Evolutionary conservation across 2,888 invertebrate genomes (phyloP).

Genomic region (Dinocampus coccinellae): DNA sequence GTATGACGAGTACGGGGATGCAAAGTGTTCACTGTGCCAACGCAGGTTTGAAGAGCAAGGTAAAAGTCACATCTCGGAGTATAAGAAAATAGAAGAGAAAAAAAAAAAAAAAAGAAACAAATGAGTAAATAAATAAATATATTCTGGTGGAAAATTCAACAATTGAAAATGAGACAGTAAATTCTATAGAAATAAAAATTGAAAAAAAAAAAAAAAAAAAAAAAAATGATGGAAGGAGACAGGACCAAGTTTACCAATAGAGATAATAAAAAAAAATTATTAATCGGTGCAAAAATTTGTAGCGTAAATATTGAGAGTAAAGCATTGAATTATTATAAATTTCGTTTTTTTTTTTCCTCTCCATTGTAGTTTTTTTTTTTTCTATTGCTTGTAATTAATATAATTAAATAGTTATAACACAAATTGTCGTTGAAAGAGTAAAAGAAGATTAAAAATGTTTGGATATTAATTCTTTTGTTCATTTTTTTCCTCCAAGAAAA

Average conservation of each 20-base stretch:
- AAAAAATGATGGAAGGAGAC: constrained; percentile 26
- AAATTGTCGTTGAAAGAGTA: too few relatives aligned
- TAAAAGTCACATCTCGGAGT: constrained; percentile 67
- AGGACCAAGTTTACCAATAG: constrained; percentile 36
- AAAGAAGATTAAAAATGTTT: too few relatives aligned
- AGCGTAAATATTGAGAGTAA: background rate
- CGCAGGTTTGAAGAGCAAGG: constrained; percentile 84
- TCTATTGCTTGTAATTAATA: constrained; percentile 50
- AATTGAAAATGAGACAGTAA: constrained; percentile 9
- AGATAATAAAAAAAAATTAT: constrained; percentile 17
- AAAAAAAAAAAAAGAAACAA: constrained; percentile 17
- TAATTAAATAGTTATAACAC: background rate
- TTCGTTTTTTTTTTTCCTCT: background rate
- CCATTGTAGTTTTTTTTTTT: constrained; percentile 52
- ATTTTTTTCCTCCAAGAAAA: too few relatives aligned
- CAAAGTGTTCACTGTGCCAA: constrained; percentile 82
- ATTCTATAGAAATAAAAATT: background rate
- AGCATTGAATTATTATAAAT: background rate
- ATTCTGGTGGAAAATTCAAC: background rate
- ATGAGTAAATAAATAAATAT: constrained; percentile 1
- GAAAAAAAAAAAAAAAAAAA: background rate
- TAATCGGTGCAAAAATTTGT: background rate
- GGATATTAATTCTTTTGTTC: too few relatives aligned
- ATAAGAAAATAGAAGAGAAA: background rate
- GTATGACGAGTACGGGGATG: constrained; percentile 70